Conservation (phyloP, 2,888 invertebrate species). For the Tetranychus piercei region DNA sequence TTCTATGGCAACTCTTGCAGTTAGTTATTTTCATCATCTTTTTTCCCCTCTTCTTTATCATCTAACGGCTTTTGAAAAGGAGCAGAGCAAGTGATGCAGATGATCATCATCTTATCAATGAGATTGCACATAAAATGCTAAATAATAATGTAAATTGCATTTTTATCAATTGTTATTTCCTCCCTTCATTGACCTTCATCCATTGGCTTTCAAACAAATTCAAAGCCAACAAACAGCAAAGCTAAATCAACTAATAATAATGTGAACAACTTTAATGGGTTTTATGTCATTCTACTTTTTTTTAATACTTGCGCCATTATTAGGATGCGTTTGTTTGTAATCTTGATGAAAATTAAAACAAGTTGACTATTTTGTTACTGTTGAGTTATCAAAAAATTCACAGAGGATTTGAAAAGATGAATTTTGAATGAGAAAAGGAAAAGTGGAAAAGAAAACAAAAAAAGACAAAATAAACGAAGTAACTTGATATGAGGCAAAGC, state of each 20-base stretch:
- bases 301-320: background rate
- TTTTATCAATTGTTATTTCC: background rate
- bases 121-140: background rate
- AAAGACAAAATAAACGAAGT: too few species aligned
- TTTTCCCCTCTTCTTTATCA: background rate
- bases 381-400: too few species aligned
- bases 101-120: background rate
- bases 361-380: too few species aligned
- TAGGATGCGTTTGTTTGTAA: background rate
- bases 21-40: background rate
- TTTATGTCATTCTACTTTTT: background rate
- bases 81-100: background rate
- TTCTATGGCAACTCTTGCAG: background rate
- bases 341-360: background rate
- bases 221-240: background rate
- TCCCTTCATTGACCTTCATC: background rate
- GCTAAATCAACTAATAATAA: background rate
- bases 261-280: background rate
- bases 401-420: too few species aligned
- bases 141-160: background rate
- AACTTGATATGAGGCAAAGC: too few species aligned
- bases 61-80: background rate
- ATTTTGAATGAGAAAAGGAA: too few species aligned
- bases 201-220: background rate
- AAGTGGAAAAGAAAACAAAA: too few species aligned